Percentiles rank a stretch among this genome's conserved stretches.
phyloP scores from a whole-genome alignment of 1,140 invertebrate genomes.

The Ceratosolen solmsi region DNA sequence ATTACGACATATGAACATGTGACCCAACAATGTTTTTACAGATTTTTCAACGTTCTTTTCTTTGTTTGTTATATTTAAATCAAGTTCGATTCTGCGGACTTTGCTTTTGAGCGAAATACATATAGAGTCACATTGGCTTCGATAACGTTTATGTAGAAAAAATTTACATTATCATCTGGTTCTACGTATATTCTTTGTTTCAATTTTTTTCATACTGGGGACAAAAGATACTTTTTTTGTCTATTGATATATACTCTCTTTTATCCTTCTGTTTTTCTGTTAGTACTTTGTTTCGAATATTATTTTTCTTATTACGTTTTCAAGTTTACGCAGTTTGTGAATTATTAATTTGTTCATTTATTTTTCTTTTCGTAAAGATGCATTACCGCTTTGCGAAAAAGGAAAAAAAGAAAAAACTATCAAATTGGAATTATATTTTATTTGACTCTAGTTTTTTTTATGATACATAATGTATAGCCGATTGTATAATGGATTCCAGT shows the following conservation, averaged over 20 bases:
- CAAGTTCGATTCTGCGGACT: conserved; percentile 46
- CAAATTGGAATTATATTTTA: conserved; percentile 53
- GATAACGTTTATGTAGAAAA: conserved; percentile 39
- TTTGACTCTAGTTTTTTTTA: conserved; percentile 63
- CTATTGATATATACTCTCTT: conserved; percentile 33
- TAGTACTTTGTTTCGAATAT: conserved; percentile 45
- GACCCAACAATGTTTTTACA: conserved; percentile 40
- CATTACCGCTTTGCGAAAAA: conserved; percentile 50
- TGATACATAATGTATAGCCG: conserved; percentile 65
- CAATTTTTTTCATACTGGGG: conserved; percentile 33
- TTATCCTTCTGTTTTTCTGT: conserved; percentile 44
- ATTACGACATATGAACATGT: conserved; percentile 31
- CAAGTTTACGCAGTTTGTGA: conserved; percentile 50
- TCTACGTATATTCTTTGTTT: conserved; percentile 44
- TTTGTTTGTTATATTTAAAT: conserved; percentile 46
- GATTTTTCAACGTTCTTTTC: conserved; percentile 43
- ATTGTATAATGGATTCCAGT: conserved; percentile 70
- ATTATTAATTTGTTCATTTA: conserved; percentile 52
- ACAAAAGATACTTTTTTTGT: conserved; percentile 37
- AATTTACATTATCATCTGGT: conserved; percentile 19
- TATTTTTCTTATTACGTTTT: conserved; percentile 46
- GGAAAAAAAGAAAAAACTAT: conserved; percentile 51
- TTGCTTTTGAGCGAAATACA: conserved; percentile 47
- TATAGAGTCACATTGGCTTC: conserved; percentile 58
- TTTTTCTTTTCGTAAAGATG: conserved; percentile 42